Evolutionary conservation across 2,888 invertebrate species (phyloP).

Genomic region (Adela reaumurella): DNA sequence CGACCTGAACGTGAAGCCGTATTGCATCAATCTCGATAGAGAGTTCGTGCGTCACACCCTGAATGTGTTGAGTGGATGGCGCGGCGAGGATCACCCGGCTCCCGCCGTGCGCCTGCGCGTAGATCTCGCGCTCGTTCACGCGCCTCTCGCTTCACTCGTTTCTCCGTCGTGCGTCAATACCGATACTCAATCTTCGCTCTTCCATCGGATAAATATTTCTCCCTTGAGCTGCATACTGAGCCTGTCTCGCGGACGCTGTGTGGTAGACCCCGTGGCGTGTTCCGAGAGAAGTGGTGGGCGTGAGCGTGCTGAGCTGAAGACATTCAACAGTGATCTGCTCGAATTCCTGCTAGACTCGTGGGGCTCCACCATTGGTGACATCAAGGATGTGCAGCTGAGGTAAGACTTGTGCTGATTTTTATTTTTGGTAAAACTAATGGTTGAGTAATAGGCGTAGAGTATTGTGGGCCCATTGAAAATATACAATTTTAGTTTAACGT

Average conservation of each 20-base stretch:
- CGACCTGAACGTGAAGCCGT: slow-evolving; percentile 63
- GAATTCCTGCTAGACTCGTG: slow-evolving; percentile 63
- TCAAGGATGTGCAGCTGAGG: slow-evolving; percentile 63
- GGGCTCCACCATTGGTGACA: slow-evolving; percentile 61
- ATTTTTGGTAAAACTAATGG: too few relatives aligned
- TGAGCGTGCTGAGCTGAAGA: slow-evolving; percentile 43
- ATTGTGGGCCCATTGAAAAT: too few relatives aligned
- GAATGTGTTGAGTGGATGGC: slow-evolving; percentile 60
- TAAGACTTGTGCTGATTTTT: slow-evolving; percentile 19
- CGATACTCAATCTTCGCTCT: too few relatives aligned
- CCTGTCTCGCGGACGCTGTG: slow-evolving; percentile 26
- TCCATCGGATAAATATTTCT: too few relatives aligned
- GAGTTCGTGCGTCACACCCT: slow-evolving; percentile 63
- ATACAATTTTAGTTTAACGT: too few relatives aligned
- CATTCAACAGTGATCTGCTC: slow-evolving; percentile 57
- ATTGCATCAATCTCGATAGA: slow-evolving; percentile 65
- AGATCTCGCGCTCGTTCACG: slow-evolving; percentile 56
- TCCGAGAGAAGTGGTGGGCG: too few relatives aligned
- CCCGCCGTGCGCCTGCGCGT: slow-evolving; percentile 49
- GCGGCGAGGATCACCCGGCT: slow-evolving; percentile 52
- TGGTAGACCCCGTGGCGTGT: too few relatives aligned
- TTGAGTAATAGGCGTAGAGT: too few relatives aligned
- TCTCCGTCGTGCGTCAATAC: too few relatives aligned
- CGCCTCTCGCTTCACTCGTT: slow-evolving; percentile 50
- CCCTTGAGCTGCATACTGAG: slow-evolving; percentile 61